These are phyloP conservation scores for Rutilus rutilus DNA, from an alignment of 2,113 vertebrate genomes.

Conservation along the genomic window DNA sequence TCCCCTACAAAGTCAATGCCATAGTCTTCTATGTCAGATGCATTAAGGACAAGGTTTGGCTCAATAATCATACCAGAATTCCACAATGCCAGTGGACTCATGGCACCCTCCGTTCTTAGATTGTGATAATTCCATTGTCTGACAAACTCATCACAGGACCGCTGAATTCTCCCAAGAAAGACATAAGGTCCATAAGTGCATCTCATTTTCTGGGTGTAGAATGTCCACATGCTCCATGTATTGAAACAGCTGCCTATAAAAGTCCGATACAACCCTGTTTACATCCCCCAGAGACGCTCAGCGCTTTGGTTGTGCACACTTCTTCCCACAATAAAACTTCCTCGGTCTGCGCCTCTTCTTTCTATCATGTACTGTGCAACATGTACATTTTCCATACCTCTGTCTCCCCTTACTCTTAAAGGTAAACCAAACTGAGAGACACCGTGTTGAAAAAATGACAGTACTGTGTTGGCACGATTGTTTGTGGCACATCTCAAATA, in stretches of 20 bases:
- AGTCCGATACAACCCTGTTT: conserved; percentile 32
- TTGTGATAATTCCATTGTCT: conserved; percentile 33
- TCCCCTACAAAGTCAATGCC: neutral
- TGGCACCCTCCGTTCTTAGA: conserved; percentile 24
- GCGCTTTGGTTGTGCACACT: conserved; percentile 6
- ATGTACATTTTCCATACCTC: conserved; percentile 1
- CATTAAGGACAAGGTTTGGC: conserved; percentile 16
- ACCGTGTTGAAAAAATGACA: conserved; percentile 3
- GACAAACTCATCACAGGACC: conserved; percentile 31
- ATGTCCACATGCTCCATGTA: conserved; percentile 41
- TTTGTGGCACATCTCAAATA: conserved; percentile 3
- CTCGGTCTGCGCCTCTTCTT: conserved; percentile 8
- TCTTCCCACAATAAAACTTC: conserved; percentile 34
- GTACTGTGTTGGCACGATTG: conserved; percentile 23
- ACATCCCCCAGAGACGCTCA: conserved; percentile 30
- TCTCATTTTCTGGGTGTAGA: conserved; percentile 33
- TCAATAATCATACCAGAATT: conserved; percentile 24
- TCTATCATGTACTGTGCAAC: conserved; percentile 27
- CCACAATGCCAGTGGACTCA: conserved; percentile 23
- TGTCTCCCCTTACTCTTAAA: conserved; percentile 3
- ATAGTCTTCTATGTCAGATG: neutral
- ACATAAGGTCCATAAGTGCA: conserved; percentile 29
- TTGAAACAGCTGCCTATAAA: conserved; percentile 37
- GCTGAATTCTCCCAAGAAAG: conserved; percentile 31
- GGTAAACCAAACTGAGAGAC: conserved; percentile 19